Percentiles rank a stretch among this genome's conserved stretches.
Conservation (phyloP, 2,888 invertebrate species). For the Axea sp. region DNA sequence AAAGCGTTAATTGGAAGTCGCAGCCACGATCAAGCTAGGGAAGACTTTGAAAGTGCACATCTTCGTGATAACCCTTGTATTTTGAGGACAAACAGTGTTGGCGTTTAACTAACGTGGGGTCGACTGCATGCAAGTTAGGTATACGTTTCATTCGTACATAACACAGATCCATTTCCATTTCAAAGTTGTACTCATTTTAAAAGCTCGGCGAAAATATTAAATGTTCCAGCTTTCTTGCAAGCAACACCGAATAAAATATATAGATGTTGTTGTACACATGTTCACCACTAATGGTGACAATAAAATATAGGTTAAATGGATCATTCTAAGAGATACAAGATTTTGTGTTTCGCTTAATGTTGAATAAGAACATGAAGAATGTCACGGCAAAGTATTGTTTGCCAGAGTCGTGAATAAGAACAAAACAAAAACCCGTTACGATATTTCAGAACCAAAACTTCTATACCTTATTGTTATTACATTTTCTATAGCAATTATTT, state of each 20-base stretch:
- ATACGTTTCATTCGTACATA: slow-evolving; percentile 3
- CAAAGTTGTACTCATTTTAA: slow-evolving; percentile 21
- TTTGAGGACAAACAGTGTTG: slow-evolving; percentile 66
- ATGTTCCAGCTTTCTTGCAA: neutral
- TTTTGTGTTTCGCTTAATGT: slow-evolving; percentile 8
- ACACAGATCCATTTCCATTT: slow-evolving; percentile 29
- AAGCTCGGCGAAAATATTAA: slow-evolving; percentile 22
- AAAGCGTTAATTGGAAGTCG: slow-evolving; percentile 75
- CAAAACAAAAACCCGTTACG: no score
- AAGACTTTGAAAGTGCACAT: slow-evolving; percentile 67
- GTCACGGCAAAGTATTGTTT: neutral
- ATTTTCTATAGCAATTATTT: no score
- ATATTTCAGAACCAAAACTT: no score
- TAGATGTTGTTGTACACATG: neutral
- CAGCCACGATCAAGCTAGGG: slow-evolving; percentile 68
- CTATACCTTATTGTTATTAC: no score
- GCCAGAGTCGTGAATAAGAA: no score
- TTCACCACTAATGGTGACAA: slow-evolving; percentile 23
- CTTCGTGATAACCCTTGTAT: slow-evolving; percentile 64
- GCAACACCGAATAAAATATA: slow-evolving; percentile 15
- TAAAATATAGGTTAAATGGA: slow-evolving; percentile 37
- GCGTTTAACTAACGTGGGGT: slow-evolving; percentile 35
- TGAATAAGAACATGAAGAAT: neutral
- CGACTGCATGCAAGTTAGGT: slow-evolving; percentile 19
- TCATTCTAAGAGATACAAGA: slow-evolving; percentile 23